Base-by-base conservation (phyloP, 2,113 vertebrate genomes). In the Pelecanus crispus region DNA sequence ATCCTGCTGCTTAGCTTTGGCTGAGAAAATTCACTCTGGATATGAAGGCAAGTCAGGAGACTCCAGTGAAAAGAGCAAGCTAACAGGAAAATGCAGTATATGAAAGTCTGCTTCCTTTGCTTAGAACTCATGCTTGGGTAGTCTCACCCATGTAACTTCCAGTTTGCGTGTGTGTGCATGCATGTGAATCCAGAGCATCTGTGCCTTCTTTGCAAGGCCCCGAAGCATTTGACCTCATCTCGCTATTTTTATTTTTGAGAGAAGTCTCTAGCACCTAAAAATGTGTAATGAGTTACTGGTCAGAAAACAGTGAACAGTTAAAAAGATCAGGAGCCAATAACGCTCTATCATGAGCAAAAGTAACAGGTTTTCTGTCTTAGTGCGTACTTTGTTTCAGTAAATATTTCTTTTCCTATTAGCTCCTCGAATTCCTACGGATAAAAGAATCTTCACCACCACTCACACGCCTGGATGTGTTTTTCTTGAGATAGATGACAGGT, bases 381-480 rank as follows among this genome's bases (percentile, higher is more conserved):
- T 58, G 26, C 9, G 5, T 80, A 25, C 59, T 81, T 87, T 80
- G 34, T 88, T 81, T 16, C 56, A 86, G 19, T 59, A 65, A 50
- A 61, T 89, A 66, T 74, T 71, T 95, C 11, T 72, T 67, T 84
- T 81, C 92, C 84, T 52, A 21, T 26, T 96, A 99, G 99, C 99
- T 62, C 99, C 99, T 92, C 98, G 98, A 78, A 99, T 99, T 86
- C 99, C 99, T 40, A 96, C 97, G 94, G 98, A 99, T 96, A 99
- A 99, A 96, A 98, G 98, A 83, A 99, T 99, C 97, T 99, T 99
- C 97, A 99, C 99, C 81, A 99, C 99, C 42, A 99, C 99, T 59
- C 99, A 99, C 94, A 99, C 98, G 10, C 99, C 99, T 55, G 98
- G 98, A 77, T 99, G 99, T 97, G 97, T 99, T 80, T 99, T 99